These are phyloP conservation scores for Apoda limacodes DNA, from an alignment of 2,888 invertebrate species.

Conservation along the genomic window DNA sequence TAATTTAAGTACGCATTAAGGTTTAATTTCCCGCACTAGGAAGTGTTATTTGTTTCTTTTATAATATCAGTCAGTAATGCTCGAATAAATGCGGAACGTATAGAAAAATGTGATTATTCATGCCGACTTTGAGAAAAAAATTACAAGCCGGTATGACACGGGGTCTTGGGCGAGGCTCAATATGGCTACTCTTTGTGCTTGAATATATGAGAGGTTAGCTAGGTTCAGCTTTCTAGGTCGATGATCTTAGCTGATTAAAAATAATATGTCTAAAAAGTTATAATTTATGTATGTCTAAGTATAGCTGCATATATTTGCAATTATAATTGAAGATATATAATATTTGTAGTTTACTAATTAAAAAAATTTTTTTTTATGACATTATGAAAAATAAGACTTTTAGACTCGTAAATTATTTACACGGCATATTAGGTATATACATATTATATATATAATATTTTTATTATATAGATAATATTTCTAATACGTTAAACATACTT, in stretches of 20 bases:
- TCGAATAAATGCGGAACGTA: constrained; percentile 59
- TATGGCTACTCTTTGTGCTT: constrained; percentile 12
- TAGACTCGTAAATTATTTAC: too few relatives aligned
- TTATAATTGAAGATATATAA: not conserved
- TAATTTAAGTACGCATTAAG: constrained; percentile 34
- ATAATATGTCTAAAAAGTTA: constrained; percentile 15
- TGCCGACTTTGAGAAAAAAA: constrained; percentile 60
- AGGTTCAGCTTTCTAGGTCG: constrained; percentile 29
- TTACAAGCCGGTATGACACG: constrained; percentile 50
- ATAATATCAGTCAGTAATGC: constrained; percentile 22
- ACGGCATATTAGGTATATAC: too few relatives aligned
- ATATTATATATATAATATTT: too few relatives aligned
- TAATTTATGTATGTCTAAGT: too few relatives aligned
- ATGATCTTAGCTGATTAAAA: constrained; percentile 22
- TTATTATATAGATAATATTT: too few relatives aligned
- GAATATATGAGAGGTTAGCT: constrained; percentile 20
- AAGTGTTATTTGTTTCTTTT: constrained; percentile 28
- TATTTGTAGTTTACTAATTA: too few relatives aligned
- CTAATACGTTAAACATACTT: too few relatives aligned
- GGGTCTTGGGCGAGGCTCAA: constrained; percentile 23
- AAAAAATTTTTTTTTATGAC: too few relatives aligned
- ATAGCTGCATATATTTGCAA: not conserved
- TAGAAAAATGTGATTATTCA: constrained; percentile 69
- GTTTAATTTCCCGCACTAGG: constrained; percentile 34
- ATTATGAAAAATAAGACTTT: too few relatives aligned